phyloP scores from a whole-genome alignment of 2,113 vertebrate genomes.

The Rhabdomys dilectus region DNA sequence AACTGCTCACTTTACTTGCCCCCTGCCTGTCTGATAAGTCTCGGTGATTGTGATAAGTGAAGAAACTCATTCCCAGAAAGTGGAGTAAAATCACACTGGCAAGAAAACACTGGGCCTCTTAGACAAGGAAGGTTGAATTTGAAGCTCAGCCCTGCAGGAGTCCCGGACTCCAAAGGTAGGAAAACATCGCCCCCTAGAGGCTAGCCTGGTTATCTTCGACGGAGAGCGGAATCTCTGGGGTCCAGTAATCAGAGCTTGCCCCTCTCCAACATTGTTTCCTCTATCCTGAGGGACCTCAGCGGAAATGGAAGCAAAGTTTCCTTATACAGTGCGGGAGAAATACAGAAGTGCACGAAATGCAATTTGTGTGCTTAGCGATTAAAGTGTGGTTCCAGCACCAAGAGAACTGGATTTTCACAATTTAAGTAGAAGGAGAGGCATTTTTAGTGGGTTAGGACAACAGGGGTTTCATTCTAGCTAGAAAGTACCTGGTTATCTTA shows the following conservation, averaged over 20 bases:
- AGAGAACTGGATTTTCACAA: not conserved
- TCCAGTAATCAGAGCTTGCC: not conserved
- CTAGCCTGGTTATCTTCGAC: not conserved
- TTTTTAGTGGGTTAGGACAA: not conserved
- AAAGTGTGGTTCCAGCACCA: not conserved
- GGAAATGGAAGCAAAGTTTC: conserved; percentile 18
- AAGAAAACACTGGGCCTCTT: not conserved
- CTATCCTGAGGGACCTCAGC: not conserved
- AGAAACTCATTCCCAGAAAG: conserved; percentile 35
- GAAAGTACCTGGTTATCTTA: not conserved
- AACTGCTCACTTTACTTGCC: not conserved
- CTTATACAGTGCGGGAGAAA: not conserved
- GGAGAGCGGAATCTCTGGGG: not conserved
- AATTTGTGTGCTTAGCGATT: not conserved
- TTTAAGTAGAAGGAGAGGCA: not conserved
- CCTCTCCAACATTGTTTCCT: not conserved
- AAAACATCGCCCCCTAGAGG: not conserved
- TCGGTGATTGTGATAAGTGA: not conserved
- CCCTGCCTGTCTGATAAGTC: not conserved
- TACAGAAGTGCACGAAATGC: not conserved
- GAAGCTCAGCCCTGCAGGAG: not conserved
- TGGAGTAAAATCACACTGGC: not conserved
- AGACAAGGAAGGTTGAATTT: not conserved
- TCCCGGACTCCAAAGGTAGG: not conserved
- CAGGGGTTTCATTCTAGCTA: not conserved